phyloP scores from a whole-genome alignment of 2,113 vertebrate species.

The Anolis carolinensis region DNA sequence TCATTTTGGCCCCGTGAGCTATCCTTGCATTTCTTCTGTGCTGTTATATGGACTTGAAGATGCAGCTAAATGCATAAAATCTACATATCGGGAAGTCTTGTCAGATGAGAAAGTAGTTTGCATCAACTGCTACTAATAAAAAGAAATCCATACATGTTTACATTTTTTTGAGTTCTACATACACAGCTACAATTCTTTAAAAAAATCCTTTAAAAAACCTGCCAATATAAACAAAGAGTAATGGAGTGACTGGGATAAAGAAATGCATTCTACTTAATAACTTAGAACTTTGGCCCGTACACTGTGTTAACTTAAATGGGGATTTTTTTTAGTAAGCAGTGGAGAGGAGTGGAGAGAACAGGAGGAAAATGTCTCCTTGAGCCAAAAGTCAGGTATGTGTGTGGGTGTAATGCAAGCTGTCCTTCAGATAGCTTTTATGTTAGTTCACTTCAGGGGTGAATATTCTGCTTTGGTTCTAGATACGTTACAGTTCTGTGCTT shows the following conservation, averaged over 20 bases:
- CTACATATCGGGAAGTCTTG: neutral
- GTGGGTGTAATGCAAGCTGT: slow-evolving; percentile 26
- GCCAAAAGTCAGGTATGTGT: neutral
- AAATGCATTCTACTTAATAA: slow-evolving; percentile 24
- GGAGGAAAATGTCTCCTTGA: slow-evolving; percentile 31
- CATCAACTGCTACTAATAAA: neutral
- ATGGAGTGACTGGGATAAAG: neutral
- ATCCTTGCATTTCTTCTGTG: neutral
- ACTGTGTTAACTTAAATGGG: slow-evolving; percentile 43
- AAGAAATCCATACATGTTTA: neutral
- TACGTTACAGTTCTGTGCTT: neutral
- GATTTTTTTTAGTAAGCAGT: slow-evolving; percentile 26
- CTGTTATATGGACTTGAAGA: neutral
- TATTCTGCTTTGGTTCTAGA: neutral
- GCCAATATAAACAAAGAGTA: neutral
- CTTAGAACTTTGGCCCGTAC: slow-evolving; percentile 37
- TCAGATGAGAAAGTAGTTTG: neutral
- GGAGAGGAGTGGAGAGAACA: fast-evolving
- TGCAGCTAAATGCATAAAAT: neutral
- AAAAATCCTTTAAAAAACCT: neutral
- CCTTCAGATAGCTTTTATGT: neutral
- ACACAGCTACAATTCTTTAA: neutral
- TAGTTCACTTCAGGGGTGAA: neutral
- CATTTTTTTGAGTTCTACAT: neutral
- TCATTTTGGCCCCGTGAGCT: neutral